Evolutionary conservation across 2,113 vertebrate species (phyloP), one percentile per base, ranked within the genome.

Genomic region (Grammatotria lemairii): DNA sequence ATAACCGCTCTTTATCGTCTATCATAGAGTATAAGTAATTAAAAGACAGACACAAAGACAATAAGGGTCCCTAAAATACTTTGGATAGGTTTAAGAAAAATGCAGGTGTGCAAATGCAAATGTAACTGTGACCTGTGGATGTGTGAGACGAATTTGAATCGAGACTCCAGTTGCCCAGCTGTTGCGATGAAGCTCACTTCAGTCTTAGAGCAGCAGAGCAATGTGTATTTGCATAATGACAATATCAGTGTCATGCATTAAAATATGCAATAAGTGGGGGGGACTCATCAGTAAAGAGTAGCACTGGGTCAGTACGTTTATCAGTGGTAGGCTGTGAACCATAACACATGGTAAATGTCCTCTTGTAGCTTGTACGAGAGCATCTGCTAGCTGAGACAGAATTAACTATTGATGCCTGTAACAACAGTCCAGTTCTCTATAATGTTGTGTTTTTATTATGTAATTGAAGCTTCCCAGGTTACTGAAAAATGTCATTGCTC

Each of bases 261-360:
- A 95, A 94, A 55, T 95, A 94, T 95, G 93, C 90, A 96, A 96
- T 91, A 85, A 94, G 89, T 80, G 79, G 79, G 85, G 85, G 86
- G 85, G 57, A 78, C 86, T 93, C 88, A 87, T 91, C 87, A 86
- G 89, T 49, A 63, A 84, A 87, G 78, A 89, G 87, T 80, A 4
- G 12, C 19, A 38, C 40, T 75, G 53, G 88, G 57, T 90, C 87
- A 83, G 40, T 81, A 58, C 14, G 55, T 85, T 88, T 89, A 81
- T 90, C 65, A 82, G 75, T 81, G 60, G 8, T 33, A 33, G 38
- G 42, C 79, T 91, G 63, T 53, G 68, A 92, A 73, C 31, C 38
- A 73, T 65, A 68, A 54, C 80, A 92, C 63, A 88, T 88, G 85
- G 79, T 83, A 73, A 90, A 80, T 21, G 55, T 28, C 60, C 47